These are phyloP conservation scores for Carassius gibelio DNA, from an alignment of 2,113 vertebrate species.

Conservation along the genomic window DNA sequence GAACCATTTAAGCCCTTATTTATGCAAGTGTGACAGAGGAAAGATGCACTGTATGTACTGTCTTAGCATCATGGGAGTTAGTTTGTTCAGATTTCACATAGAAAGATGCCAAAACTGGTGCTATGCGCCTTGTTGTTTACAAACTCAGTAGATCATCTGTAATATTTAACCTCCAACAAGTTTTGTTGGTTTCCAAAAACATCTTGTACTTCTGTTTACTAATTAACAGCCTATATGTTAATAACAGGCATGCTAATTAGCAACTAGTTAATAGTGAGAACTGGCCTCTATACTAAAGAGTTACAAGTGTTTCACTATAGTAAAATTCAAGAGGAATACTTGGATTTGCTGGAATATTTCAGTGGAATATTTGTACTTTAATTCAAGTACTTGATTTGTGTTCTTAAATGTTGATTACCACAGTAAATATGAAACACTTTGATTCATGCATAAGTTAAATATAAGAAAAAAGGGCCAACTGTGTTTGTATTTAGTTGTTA, in stretches of 20 bases:
- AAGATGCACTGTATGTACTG: constrained; percentile 24
- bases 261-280: too few relatives aligned
- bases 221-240: too few relatives aligned
- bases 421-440: too few relatives aligned
- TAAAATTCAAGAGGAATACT: neutral
- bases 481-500: neutral
- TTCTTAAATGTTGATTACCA: too few relatives aligned
- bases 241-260: too few relatives aligned
- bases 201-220: neutral
- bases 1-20: constrained; percentile 1
- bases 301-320: neutral
- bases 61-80: neutral
- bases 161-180: neutral
- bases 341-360: neutral
- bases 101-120: neutral
- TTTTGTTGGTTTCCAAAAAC: too few relatives aligned
- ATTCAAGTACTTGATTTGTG: too few relatives aligned
- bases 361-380: neutral
- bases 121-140: neutral
- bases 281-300: too few relatives aligned
- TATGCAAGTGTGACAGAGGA: neutral
- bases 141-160: neutral
- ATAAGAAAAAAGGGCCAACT: too few relatives aligned
- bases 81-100: neutral
- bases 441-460: too few relatives aligned